phyloP scores from a whole-genome alignment of 2,113 vertebrate species.

The Balaenoptera acutorostrata region DNA sequence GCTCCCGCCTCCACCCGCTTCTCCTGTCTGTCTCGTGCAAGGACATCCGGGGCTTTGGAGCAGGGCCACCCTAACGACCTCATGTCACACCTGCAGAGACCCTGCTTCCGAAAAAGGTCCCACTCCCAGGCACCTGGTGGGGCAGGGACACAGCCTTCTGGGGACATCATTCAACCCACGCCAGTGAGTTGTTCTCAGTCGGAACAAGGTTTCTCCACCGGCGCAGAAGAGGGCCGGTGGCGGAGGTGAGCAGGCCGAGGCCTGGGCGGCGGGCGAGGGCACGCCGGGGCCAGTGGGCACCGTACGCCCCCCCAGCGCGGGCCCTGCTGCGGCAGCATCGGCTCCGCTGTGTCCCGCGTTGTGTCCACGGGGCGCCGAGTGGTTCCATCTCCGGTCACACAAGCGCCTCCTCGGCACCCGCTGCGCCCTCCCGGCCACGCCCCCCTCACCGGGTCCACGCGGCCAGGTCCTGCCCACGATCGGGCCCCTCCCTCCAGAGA shows the following conservation, averaged over 20 bases:
- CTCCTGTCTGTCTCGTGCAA: neutral
- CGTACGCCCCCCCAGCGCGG: accelerated
- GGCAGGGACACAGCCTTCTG: neutral
- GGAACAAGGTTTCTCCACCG: neutral
- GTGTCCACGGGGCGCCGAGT: neutral
- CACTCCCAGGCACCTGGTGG: neutral
- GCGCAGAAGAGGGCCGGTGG: neutral
- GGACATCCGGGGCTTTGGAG: neutral
- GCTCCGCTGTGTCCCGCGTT: accelerated
- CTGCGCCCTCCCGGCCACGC: neutral
- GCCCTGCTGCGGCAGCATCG: too few relatives aligned
- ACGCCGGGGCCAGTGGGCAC: too few relatives aligned
- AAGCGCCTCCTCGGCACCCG: neutral
- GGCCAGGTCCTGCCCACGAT: neutral
- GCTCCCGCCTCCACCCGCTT: too few relatives aligned
- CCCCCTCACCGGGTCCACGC: neutral
- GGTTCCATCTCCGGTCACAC: neutral
- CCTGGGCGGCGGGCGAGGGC: too few relatives aligned
- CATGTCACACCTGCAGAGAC: neutral
- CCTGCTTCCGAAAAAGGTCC: neutral
- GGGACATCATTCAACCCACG: neutral
- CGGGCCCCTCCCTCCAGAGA: neutral
- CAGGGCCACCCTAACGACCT: neutral
- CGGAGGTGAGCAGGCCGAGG: neutral
- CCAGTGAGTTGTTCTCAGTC: neutral